A percentile compares a stretch with the other conserved stretches of the same genome.
phyloP scores from a whole-genome alignment of 2,888 invertebrate species.

The Chironomus riparius region DNA sequence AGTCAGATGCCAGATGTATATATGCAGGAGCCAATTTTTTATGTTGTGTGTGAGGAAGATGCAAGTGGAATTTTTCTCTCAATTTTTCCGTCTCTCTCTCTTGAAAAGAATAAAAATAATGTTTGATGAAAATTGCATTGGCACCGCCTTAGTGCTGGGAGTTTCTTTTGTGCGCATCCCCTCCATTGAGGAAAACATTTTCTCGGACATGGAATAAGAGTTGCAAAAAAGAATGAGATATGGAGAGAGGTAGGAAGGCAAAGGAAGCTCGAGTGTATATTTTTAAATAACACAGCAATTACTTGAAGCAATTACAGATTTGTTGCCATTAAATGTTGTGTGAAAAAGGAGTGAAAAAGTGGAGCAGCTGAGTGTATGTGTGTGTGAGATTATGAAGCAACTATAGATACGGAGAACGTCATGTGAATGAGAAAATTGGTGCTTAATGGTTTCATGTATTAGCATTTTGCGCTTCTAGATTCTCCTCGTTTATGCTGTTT shows the following conservation, averaged over 20 bases:
- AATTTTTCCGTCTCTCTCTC: neutral
- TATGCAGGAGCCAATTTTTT: neutral
- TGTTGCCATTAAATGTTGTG: slow-evolving; percentile 26
- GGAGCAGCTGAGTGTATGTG: neutral
- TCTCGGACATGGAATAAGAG: neutral
- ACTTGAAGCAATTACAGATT: slow-evolving; percentile 25
- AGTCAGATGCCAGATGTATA: slow-evolving; percentile 11
- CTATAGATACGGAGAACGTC: neutral
- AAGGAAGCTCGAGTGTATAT: slow-evolving; percentile 9
- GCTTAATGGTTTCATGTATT: slow-evolving; percentile 27
- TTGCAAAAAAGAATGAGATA: neutral
- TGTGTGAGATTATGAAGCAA: neutral
- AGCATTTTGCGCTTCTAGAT: slow-evolving; percentile 10
- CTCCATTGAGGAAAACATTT: neutral
- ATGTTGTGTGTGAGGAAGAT: neutral
- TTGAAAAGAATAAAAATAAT: neutral
- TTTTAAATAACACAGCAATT: slow-evolving; percentile 25
- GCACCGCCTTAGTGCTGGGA: neutral
- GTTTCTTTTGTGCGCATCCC: neutral
- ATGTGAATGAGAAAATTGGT: slow-evolving; percentile 13
- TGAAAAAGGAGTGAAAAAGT: slow-evolving; percentile 10
- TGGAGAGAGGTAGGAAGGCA: too few relatives aligned
- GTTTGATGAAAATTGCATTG: neutral
- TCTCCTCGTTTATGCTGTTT: neutral
- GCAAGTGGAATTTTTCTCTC: slow-evolving; percentile 4